Evolutionary conservation across 2,797 vertebrate genomes (phyloP).

Genomic region (Tragelaphus oryx): DNA sequence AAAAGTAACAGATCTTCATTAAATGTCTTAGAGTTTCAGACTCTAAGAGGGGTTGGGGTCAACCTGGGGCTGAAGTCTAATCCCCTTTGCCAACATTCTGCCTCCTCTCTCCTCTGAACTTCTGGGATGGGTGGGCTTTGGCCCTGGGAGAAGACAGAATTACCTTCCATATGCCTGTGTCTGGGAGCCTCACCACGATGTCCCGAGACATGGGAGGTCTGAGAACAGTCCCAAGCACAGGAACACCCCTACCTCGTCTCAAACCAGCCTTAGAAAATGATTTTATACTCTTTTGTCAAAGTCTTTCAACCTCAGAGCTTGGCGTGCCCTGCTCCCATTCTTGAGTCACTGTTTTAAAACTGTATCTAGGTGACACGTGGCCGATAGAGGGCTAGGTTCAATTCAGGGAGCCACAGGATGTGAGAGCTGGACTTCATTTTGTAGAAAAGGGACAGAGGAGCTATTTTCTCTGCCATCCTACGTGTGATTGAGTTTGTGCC

Average conservation of each 20-base stretch:
- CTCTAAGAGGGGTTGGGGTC: background rate
- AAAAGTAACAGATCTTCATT: background rate
- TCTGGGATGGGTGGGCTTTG: background rate
- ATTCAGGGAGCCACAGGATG: background rate
- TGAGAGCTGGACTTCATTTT: constrained; percentile 14
- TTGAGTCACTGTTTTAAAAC: background rate
- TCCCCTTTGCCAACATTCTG: background rate
- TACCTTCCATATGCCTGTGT: background rate
- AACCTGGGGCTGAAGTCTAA: background rate
- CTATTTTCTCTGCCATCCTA: background rate
- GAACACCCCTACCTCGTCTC: background rate
- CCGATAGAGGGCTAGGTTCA: background rate
- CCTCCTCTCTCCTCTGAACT: background rate
- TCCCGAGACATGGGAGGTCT: background rate
- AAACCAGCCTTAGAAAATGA: background rate
- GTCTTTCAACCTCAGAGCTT: background rate
- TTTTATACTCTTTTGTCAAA: background rate
- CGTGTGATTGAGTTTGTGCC: background rate
- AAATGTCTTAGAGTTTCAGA: background rate
- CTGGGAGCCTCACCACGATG: background rate
- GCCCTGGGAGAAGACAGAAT: background rate
- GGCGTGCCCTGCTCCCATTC: background rate
- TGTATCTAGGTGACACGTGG: background rate
- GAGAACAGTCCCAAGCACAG: background rate
- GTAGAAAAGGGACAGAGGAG: background rate